Percentiles rank a stretch among this genome's conserved stretches.
These are phyloP conservation scores for Lasioglossum albipes DNA, from an alignment of 1,140 invertebrate genomes.

Conservation along the genomic window DNA sequence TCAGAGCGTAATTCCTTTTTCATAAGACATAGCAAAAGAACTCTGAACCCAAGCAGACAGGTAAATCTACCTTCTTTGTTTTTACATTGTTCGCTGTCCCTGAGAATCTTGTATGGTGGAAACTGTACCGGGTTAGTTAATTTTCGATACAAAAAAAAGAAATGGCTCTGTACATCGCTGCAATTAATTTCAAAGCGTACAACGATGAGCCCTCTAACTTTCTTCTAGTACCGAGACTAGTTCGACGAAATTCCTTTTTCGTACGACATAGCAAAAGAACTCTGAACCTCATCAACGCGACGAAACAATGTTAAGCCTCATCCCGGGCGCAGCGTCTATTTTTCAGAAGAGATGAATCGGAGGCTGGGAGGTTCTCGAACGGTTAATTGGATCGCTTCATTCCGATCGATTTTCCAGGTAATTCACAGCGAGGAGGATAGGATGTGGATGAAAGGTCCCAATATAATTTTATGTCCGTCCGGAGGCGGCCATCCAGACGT, in stretches of 20 bases:
- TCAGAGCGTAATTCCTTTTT: too few species aligned
- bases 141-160: too few species aligned
- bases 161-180: too few species aligned
- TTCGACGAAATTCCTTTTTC: neutral
- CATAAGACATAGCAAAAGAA: too few species aligned
- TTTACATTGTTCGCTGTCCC: neutral
- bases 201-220: too few species aligned
- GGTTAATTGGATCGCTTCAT: neutral
- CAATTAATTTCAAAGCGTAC: too few species aligned
- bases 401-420: slow-evolving; percentile 53
- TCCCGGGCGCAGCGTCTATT: neutral
- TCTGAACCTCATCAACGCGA: neutral
- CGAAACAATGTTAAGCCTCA: neutral
- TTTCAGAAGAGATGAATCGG: neutral
- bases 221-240: too few species aligned
- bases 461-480: slow-evolving; percentile 58
- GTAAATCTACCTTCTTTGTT: slow-evolving; percentile 49
- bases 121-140: too few species aligned
- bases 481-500: slow-evolving; percentile 71
- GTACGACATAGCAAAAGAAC: too few species aligned
- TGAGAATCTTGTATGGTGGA: too few species aligned
- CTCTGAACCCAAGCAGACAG: slow-evolving; percentile 42
- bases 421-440: slow-evolving; percentile 74
- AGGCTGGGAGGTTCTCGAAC: neutral
- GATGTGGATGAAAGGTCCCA: slow-evolving; percentile 65